Conservation (phyloP, 2,888 invertebrate genomes). For the Drosophila flavopinicola region DNA sequence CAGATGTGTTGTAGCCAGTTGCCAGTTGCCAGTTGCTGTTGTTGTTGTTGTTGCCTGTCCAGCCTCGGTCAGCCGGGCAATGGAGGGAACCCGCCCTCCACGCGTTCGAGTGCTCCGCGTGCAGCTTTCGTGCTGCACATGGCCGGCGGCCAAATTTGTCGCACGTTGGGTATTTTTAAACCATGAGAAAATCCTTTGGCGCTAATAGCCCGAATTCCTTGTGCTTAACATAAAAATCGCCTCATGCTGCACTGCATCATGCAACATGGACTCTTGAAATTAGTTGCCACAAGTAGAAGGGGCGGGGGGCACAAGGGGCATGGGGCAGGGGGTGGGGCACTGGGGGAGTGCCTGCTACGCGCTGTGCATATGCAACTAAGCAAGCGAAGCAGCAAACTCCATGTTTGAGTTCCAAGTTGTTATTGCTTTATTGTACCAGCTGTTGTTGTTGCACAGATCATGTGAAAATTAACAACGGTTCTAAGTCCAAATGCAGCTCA, state of each 20-base stretch:
- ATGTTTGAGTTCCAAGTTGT: conserved; percentile 37
- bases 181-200: conserved; percentile 84
- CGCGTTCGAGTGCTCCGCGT: conserved; percentile 56
- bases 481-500: conserved; percentile 16
- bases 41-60: conserved; percentile 36
- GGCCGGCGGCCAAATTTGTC: conserved; percentile 77
- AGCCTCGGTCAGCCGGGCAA: conserved; percentile 41
- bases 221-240: conserved; percentile 80
- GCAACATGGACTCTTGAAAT: conserved; percentile 64
- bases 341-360: conserved; percentile 26
- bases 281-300: conserved; percentile 36
- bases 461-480: conserved; percentile 68
- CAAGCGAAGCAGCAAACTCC: conserved; percentile 18
- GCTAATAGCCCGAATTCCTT: conserved; percentile 83
- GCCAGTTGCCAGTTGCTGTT: conserved; percentile 4
- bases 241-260: conserved; percentile 74
- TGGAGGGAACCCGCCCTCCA: conserved; percentile 27
- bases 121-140: conserved; percentile 79
- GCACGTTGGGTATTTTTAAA: conserved; percentile 82
- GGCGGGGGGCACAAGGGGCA: neutral
- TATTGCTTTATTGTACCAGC: conserved; percentile 34
- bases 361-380: conserved; percentile 49
- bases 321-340: too few relatives aligned
- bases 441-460: conserved; percentile 46
- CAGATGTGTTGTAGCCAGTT: conserved; percentile 66